phyloP scores from a whole-genome alignment of 2,113 vertebrate genomes.

The Epinephelus fuscoguttatus region DNA sequence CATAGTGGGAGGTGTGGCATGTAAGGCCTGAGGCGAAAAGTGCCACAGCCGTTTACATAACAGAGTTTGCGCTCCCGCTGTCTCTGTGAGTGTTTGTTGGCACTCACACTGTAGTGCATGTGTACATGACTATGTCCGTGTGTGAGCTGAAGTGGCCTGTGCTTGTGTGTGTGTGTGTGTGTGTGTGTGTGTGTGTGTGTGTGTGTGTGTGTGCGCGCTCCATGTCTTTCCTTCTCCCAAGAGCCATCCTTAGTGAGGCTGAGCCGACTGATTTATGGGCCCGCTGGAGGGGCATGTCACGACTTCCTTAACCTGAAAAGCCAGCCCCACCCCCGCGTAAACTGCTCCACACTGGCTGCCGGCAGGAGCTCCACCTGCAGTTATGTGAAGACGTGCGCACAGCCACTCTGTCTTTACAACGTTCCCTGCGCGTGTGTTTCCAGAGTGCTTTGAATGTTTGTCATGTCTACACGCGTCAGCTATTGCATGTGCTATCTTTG shows the following conservation, averaged over 20 bases:
- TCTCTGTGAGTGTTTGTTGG: conserved; percentile 7
- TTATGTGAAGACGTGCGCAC: conserved; percentile 61
- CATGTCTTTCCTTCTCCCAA: conserved; percentile 34
- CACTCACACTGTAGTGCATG: neutral
- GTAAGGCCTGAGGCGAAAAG: conserved; percentile 39
- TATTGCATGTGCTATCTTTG: conserved; percentile 43
- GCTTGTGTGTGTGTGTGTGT: conserved; percentile 6
- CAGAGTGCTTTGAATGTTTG: conserved; percentile 60
- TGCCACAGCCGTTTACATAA: conserved; percentile 63
- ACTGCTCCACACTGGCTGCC: conserved; percentile 39
- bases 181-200: conserved; percentile 2
- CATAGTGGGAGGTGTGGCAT: conserved; percentile 58
- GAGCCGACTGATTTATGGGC: conserved; percentile 75
- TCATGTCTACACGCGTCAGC: conserved; percentile 62
- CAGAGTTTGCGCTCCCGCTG: conserved; percentile 23
- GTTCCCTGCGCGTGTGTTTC: conserved; percentile 41
- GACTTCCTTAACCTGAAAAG: conserved; percentile 81
- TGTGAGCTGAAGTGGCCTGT: neutral
- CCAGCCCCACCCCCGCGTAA: conserved; percentile 29
- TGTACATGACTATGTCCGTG: conserved; percentile 1
- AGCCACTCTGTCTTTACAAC: conserved; percentile 35
- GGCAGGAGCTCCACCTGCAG: conserved; percentile 54
- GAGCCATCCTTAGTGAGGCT: conserved; percentile 57
- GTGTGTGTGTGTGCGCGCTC: conserved; percentile 25
- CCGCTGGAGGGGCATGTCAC: conserved; percentile 78